Percentiles rank a stretch among this genome's conserved stretches.
Conservation (phyloP, 2,113 vertebrate species). For the Cercocebus atys region DNA sequence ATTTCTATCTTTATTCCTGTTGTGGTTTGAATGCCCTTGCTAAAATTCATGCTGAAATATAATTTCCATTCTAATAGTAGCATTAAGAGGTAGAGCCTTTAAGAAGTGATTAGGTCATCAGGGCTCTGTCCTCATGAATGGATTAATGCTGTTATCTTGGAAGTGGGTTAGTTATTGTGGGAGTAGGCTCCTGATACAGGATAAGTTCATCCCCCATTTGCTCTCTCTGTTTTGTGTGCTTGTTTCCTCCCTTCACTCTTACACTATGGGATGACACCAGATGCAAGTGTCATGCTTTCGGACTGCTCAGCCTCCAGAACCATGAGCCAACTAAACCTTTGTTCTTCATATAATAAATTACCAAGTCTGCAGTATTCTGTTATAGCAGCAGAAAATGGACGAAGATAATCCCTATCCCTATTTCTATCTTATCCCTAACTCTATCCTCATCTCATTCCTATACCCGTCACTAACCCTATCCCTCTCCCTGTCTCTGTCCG, state of each 20-base stretch:
- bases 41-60: background rate
- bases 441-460: no score
- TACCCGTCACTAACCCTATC: background rate
- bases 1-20: background rate
- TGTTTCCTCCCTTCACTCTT: background rate
- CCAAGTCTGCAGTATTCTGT: background rate
- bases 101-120: background rate
- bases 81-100: background rate
- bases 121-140: no score
- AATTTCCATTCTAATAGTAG: background rate
- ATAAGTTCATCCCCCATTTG: background rate
- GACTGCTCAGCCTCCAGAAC: background rate
- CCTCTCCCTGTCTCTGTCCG: background rate
- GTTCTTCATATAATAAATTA: no score
- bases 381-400: no score
- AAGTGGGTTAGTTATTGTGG: background rate
- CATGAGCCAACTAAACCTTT: background rate
- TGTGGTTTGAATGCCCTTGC: background rate
- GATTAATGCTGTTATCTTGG: background rate
- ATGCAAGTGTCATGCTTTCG: rapidly evolving
- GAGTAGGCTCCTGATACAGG: background rate
- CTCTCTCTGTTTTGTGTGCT: background rate
- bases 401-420: background rate
- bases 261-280: background rate
- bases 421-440: no score